Evolutionary conservation across 1,140 invertebrate species (phyloP).

Genomic region (Trichoplusia ni): DNA sequence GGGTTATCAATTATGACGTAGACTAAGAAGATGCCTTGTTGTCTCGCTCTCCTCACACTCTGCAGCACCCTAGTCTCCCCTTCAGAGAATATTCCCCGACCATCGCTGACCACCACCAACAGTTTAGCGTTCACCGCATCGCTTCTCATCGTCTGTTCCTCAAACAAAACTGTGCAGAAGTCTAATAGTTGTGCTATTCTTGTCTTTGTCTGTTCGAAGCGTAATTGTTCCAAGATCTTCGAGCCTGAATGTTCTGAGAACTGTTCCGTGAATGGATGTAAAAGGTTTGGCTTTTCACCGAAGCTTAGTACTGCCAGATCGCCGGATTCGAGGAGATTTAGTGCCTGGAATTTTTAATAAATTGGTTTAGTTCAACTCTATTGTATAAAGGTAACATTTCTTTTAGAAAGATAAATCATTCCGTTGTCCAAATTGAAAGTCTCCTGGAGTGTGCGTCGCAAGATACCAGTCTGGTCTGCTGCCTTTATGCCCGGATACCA

Average conservation of each 20-base stretch:
- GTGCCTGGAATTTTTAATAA: conserved; percentile 90
- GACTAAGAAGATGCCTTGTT: conserved; percentile 94
- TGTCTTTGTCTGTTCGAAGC: conserved; percentile 92
- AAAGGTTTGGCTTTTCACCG: conserved; percentile 91
- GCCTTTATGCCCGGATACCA: too few relatives aligned
- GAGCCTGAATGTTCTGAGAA: conserved; percentile 92
- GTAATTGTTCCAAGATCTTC: conserved; percentile 88
- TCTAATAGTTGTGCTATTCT: conserved; percentile 91
- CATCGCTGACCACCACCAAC: conserved; percentile 96
- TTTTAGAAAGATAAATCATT: too few relatives aligned
- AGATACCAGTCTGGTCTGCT: too few relatives aligned
- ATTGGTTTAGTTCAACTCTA: too few relatives aligned
- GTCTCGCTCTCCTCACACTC: conserved; percentile 90
- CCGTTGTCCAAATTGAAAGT: too few relatives aligned
- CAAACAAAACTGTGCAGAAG: conserved; percentile 88
- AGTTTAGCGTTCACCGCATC: conserved; percentile 90
- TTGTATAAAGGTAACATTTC: too few relatives aligned
- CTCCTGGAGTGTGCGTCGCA: too few relatives aligned
- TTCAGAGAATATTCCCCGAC: conserved; percentile 95
- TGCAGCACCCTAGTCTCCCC: conserved; percentile 89
- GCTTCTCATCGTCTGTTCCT: conserved; percentile 78
- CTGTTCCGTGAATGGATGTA: conserved; percentile 93
- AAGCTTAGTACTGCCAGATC: conserved; percentile 95
- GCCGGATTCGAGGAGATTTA: conserved; percentile 96
- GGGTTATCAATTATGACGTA: conserved; percentile 98